Base-by-base conservation (phyloP, 2,113 vertebrate species). In the Cyanoderma ruficeps region DNA sequence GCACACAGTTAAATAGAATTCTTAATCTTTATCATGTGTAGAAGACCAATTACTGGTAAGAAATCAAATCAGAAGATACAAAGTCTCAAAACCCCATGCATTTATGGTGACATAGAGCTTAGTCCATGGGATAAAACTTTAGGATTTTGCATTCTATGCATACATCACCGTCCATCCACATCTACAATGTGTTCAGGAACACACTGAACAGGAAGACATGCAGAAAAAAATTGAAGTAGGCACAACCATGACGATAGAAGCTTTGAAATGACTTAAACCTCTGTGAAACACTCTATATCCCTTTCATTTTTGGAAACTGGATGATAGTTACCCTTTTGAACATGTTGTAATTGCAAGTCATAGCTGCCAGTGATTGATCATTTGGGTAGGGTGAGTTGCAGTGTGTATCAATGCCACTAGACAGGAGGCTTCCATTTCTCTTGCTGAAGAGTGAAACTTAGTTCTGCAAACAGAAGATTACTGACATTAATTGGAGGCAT, bases 391-490 rank as follows among this genome's bases (percentile, higher is more conserved):
- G 21, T 65, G 74, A 89, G 39, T 30, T 70, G 67, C 37, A 56
- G 16, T 22, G 22, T 65, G 1, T 31, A 28, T 75, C 52, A 25
- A 4, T 82, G 53, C 30, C 60, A 19, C 37, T 39, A 41, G 60
- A 72, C 35, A 78, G 64, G 69, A 52, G 57, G 37, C 42, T 64
- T 13, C 49, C 19, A 6, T 87, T 84, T 64, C 53, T 53, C 25
- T 92, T 68, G 67, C 75, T 80, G 55, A 57, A 87, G 67, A 56
- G 42, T 42, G 68, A 64, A 91, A 82, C 65, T 71, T 56, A 70
- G 30, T 82, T 91, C 90, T 94, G 70, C 79, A 94, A 81, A 46
- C 16, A 46, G 35, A 84, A 84, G 65, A 89, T 93, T 97, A 69
- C 64, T 72, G 78, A 20, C 52, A 83, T 93, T 89, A 94, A 82